These are phyloP conservation scores for Aurelia aurita DNA, from an alignment of 30 jellyfish, hydroid and myxozoan species.

Conservation along the genomic window DNA sequence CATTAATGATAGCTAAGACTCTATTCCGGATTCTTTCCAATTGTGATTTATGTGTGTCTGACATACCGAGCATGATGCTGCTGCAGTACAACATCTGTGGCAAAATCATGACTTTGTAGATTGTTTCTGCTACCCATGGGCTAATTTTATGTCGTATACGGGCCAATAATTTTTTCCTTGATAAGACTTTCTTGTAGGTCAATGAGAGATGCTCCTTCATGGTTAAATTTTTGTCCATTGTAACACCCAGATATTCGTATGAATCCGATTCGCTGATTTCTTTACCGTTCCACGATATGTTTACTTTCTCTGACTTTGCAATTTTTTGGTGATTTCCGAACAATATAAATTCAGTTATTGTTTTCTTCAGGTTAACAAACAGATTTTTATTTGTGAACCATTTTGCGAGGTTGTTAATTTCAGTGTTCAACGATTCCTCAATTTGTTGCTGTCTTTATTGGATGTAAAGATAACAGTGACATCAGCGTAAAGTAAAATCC, in stretches of 20 bases:
- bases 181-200: too few species aligned
- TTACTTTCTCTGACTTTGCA: conserved; percentile 21
- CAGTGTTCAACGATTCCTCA: conserved; percentile 31
- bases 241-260: not conserved
- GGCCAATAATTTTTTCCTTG: too few species aligned
- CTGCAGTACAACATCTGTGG: too few species aligned
- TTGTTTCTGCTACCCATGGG: too few species aligned
- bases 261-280: conserved; percentile 16
- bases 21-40: too few species aligned
- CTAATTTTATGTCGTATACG: too few species aligned
- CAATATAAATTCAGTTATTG: conserved; percentile 16
- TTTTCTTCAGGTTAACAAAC: conserved; percentile 8
- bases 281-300: not conserved
- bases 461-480: conserved; percentile 17
- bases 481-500: conserved; percentile 29
- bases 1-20: too few species aligned
- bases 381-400: conserved; percentile 33
- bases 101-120: too few species aligned
- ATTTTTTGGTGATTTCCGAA: conserved; percentile 37
- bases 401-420: conserved; percentile 20
- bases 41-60: too few species aligned
- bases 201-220: too few species aligned
- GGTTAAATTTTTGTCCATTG: too few species aligned
- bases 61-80: too few species aligned
- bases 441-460: conserved; percentile 24